These are phyloP conservation scores for Thecocarcelia acutangulata DNA, from an alignment of 2,888 invertebrate genomes.

Conservation along the genomic window DNA sequence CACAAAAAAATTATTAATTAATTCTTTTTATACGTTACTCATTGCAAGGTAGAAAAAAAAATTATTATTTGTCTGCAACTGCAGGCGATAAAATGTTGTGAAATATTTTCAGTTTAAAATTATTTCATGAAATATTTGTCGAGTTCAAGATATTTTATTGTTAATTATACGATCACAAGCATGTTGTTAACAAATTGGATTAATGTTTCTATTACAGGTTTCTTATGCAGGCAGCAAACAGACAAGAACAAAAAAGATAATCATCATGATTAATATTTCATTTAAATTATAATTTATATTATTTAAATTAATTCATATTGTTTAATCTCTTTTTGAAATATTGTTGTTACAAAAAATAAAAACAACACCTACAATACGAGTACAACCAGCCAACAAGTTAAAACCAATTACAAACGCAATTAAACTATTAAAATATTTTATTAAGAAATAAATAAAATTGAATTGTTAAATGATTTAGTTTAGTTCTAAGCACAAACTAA, in stretches of 20 bases:
- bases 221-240: not conserved
- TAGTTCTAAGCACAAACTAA: not conserved
- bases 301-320: constrained; percentile 50
- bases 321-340: not conserved
- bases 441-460: constrained; percentile 26
- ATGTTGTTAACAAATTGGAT: constrained; percentile 63
- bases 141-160: constrained; percentile 18
- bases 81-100: constrained; percentile 50
- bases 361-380: constrained; percentile 31
- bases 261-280: constrained; percentile 49
- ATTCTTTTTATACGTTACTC: constrained; percentile 11
- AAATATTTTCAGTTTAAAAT: constrained; percentile 17
- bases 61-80: constrained; percentile 38
- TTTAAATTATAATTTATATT: constrained; percentile 52
- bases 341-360: constrained; percentile 26
- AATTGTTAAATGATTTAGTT: constrained; percentile 28
- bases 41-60: constrained; percentile 19
- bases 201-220: constrained; percentile 37
- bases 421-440: constrained; percentile 41
- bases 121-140: constrained; percentile 15
- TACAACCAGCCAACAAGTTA: constrained; percentile 2
- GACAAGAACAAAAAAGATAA: constrained; percentile 27
- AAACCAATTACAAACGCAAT: constrained; percentile 47
- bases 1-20: constrained; percentile 46
- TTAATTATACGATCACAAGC: constrained; percentile 47